These are phyloP conservation scores for Enteromius radiatus DNA, from an alignment of 2,797 vertebrate genomes.

Conservation along the genomic window DNA sequence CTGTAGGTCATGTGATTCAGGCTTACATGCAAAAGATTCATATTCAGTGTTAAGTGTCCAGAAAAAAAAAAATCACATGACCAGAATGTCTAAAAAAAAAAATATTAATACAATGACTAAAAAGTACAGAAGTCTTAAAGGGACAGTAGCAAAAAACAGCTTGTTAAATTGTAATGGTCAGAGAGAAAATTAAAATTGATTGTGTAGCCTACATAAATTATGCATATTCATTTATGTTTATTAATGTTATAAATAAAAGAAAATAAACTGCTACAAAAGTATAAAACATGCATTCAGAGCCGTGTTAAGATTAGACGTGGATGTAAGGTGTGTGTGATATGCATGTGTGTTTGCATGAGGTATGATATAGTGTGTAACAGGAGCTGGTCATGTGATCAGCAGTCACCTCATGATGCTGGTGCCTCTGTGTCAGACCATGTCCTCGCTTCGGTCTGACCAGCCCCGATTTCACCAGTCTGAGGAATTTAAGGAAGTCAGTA, in stretches of 20 bases:
- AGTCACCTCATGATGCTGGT: not conserved
- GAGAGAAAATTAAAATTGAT: not conserved
- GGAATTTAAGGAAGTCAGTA: conserved; percentile 34
- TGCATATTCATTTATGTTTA: not conserved
- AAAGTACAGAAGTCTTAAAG: not conserved
- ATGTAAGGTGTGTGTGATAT: conserved; percentile 31
- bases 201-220: not conserved
- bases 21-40: too few relatives aligned
- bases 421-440: conserved; percentile 42
- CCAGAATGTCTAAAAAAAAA: not conserved
- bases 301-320: not conserved
- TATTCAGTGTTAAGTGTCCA: not conserved
- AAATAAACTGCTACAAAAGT: not conserved
- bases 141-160: not conserved
- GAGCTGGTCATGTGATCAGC: conserved; percentile 45
- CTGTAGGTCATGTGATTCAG: not conserved
- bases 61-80: not conserved
- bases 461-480: conserved; percentile 12
- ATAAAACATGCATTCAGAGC: not conserved
- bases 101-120: not conserved
- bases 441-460: conserved; percentile 28
- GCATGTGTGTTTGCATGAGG: conserved; percentile 9
- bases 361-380: conserved; percentile 30
- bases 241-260: not conserved
- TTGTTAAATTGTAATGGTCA: not conserved